Evolutionary conservation across 2,113 vertebrate species (phyloP).

Genomic region (Oreochromis niloticus): DNA sequence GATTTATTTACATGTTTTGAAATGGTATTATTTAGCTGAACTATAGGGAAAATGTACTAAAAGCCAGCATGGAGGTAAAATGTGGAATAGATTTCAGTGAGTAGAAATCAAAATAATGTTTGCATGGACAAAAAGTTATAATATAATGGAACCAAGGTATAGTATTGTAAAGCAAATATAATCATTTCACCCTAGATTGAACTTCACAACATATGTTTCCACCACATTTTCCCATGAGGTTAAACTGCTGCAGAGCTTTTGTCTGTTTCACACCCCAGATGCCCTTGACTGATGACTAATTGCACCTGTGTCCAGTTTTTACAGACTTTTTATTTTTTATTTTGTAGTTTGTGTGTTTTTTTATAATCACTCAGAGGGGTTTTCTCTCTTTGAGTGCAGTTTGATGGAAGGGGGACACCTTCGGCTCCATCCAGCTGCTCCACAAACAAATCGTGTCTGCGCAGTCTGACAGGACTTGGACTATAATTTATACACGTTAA

Average conservation of each 20-base stretch:
- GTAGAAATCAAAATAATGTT: not conserved
- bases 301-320: slow-evolving; percentile 5
- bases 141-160: not conserved
- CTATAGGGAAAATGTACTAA: not conserved
- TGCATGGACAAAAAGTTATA: not conserved
- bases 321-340: not conserved
- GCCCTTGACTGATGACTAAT: not conserved
- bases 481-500: not conserved
- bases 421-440: not conserved
- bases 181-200: not conserved
- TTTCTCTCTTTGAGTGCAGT: not conserved
- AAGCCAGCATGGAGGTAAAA: not conserved
- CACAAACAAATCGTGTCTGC: not conserved
- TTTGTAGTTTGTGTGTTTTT: not conserved
- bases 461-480: not conserved
- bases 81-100: not conserved
- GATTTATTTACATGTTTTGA: not conserved
- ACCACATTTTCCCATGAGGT: not conserved
- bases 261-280: not conserved
- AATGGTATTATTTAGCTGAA: not conserved
- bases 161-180: not conserved
- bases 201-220: not conserved
- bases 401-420: not conserved
- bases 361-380: not conserved
- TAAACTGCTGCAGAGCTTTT: not conserved